phyloP scores from a whole-genome alignment of 2,888 invertebrate species.

The Cabera pusaria region DNA sequence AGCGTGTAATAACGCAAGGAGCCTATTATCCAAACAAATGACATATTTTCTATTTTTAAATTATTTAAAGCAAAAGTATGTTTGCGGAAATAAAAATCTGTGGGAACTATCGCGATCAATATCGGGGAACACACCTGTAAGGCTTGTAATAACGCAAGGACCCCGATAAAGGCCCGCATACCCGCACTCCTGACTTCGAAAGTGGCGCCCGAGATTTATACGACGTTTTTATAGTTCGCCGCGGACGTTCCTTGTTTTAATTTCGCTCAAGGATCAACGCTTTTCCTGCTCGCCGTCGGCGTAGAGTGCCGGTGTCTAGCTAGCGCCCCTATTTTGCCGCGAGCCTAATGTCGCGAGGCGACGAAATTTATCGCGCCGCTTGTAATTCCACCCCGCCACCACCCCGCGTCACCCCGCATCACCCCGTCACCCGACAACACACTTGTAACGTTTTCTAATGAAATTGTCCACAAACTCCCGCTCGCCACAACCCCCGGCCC shows the following conservation, averaged over 20 bases:
- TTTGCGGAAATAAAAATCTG: slow-evolving; percentile 31
- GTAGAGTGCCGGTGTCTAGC: slow-evolving; percentile 40
- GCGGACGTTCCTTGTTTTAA: slow-evolving; percentile 78
- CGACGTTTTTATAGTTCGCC: slow-evolving; percentile 72
- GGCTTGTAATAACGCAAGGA: slow-evolving; percentile 56
- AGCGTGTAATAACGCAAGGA: slow-evolving; percentile 56
- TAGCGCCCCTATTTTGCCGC: slow-evolving; percentile 58
- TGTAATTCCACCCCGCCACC: slow-evolving; percentile 71
- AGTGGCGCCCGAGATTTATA: slow-evolving; percentile 63
- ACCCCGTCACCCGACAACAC: slow-evolving; percentile 74
- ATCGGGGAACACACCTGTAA: slow-evolving; percentile 57
- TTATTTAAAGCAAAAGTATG: no score
- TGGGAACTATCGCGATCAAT: slow-evolving; percentile 50
- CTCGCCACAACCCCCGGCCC: slow-evolving; percentile 71
- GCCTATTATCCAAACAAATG: no score
- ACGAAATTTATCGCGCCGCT: slow-evolving; percentile 81
- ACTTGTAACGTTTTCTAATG: slow-evolving; percentile 82
- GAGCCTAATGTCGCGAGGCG: slow-evolving; percentile 71
- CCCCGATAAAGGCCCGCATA: slow-evolving; percentile 53
- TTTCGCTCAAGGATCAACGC: slow-evolving; percentile 70
- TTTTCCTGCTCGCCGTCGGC: slow-evolving; percentile 40
- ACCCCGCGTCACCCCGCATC: slow-evolving; percentile 61
- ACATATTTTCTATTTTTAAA: no score
- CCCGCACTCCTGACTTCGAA: slow-evolving; percentile 61
- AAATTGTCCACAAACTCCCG: slow-evolving; percentile 80